Conservation (phyloP, 2,888 invertebrate genomes). For the Lepidocyrtinus sp. region DNA sequence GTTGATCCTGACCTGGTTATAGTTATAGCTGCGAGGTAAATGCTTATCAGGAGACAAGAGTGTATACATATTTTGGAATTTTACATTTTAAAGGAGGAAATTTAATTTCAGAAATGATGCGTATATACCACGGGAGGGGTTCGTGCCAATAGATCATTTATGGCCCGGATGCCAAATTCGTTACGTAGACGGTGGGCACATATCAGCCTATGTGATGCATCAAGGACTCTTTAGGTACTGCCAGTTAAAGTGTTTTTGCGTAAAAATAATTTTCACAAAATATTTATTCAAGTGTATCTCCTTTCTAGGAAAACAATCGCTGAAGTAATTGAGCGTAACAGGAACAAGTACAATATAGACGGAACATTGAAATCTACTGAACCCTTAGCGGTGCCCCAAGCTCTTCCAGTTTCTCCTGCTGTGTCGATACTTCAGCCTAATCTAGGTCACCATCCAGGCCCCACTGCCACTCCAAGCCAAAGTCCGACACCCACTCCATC, state of each 20-base stretch:
- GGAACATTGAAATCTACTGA: slow-evolving; percentile 32
- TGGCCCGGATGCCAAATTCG: slow-evolving; percentile 95
- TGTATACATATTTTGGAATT: too few species aligned
- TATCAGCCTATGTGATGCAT: slow-evolving; percentile 89
- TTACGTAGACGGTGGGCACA: slow-evolving; percentile 91
- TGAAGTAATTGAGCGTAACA: slow-evolving; percentile 50
- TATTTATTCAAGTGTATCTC: too few species aligned
- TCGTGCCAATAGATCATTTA: slow-evolving; percentile 85
- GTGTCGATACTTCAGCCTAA: background rate
- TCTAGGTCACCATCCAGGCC: background rate
- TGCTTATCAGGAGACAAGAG: background rate
- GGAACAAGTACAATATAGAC: slow-evolving; percentile 56
- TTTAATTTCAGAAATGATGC: slow-evolving; percentile 71
- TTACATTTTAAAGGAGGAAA: background rate
- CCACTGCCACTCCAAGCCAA: background rate
- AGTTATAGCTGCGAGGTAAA: slow-evolving; percentile 83
- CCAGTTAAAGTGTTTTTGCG: too few species aligned
- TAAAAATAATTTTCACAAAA: background rate
- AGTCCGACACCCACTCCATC: too few species aligned
- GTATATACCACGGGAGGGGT: slow-evolving; percentile 89
- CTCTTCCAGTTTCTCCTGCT: background rate
- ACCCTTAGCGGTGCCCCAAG: background rate
- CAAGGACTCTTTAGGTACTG: slow-evolving; percentile 89
- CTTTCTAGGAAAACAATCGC: slow-evolving; percentile 62
- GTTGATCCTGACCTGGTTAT: slow-evolving; percentile 92